Evolutionary conservation across 2,888 invertebrate species (phyloP).

Genomic region (Catocala fraxini): DNA sequence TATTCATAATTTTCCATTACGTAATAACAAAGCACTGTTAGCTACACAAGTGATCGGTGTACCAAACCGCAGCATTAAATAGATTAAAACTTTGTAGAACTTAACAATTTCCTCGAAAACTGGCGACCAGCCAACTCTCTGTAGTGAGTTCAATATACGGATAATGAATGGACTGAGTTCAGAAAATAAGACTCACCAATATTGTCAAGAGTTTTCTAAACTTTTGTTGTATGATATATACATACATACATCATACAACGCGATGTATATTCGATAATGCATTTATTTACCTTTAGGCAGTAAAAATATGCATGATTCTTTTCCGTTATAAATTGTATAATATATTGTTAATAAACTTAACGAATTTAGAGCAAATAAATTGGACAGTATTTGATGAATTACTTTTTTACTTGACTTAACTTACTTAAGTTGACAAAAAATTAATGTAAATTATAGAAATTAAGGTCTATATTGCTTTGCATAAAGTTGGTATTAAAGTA

Average conservation of each 20-base stretch:
- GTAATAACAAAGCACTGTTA: constrained; percentile 4
- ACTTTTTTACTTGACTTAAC: too few relatives aligned
- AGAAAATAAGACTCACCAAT: constrained; percentile 16
- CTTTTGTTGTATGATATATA: too few relatives aligned
- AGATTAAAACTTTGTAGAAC: constrained; percentile 42
- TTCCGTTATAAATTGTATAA: too few relatives aligned
- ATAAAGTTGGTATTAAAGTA: too few relatives aligned
- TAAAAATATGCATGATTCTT: too few relatives aligned
- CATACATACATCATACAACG: too few relatives aligned
- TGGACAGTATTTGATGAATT: too few relatives aligned
- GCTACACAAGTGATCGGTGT: constrained; percentile 5
- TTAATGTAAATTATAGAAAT: too few relatives aligned
- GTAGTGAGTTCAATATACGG: constrained; percentile 26
- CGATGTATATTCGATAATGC: too few relatives aligned
- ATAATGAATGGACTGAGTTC: constrained; percentile 21
- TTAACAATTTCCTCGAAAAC: constrained; percentile 23
- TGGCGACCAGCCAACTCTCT: constrained; percentile 37
- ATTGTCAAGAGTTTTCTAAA: constrained; percentile 3
- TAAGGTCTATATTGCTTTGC: too few relatives aligned
- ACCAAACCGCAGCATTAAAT: constrained; percentile 25
- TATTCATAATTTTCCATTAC: not conserved
- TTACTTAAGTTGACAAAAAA: too few relatives aligned
- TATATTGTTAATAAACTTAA: constrained; percentile 8
- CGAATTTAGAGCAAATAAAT: constrained; percentile 1
- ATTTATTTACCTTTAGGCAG: too few relatives aligned